phyloP scores from a whole-genome alignment of 1,140 invertebrate species.

The Drosophila baimaii region DNA sequence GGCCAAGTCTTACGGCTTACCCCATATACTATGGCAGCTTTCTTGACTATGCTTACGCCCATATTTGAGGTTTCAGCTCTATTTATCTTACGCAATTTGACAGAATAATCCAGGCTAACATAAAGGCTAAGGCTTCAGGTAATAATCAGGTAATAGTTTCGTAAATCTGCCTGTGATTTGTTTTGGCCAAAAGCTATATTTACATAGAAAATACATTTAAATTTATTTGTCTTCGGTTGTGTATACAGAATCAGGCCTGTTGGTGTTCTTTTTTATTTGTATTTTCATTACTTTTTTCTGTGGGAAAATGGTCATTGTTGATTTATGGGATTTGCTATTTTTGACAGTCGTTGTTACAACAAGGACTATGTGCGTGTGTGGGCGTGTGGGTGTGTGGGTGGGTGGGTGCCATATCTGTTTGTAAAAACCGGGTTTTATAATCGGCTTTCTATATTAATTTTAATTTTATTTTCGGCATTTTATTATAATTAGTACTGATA shows the following conservation, averaged over 20 bases:
- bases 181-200: slow-evolving; percentile 21
- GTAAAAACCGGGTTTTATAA: slow-evolving; percentile 64
- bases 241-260: slow-evolving; percentile 40
- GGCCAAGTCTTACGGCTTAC: slow-evolving; percentile 15
- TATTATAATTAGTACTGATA: slow-evolving; percentile 84
- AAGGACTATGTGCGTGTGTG: slow-evolving; percentile 10
- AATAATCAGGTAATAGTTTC: background rate
- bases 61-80: background rate
- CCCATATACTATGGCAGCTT: background rate
- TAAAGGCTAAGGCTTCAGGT: background rate
- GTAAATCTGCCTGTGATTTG: slow-evolving; percentile 21
- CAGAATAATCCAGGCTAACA: slow-evolving; percentile 9
- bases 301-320: slow-evolving; percentile 66
- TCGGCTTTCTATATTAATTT: slow-evolving; percentile 84
- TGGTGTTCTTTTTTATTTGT: slow-evolving; percentile 34
- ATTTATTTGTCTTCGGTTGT: slow-evolving; percentile 57
- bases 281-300: slow-evolving; percentile 33
- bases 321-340: slow-evolving; percentile 82
- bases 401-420: slow-evolving; percentile 16
- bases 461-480: slow-evolving; percentile 83
- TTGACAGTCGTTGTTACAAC: slow-evolving; percentile 66
- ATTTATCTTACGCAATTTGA: background rate
- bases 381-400: slow-evolving; percentile 5
- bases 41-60: background rate
- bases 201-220: slow-evolving; percentile 38